Percentiles rank a stretch among this genome's conserved stretches.
phyloP scores from a whole-genome alignment of 2,113 vertebrate species.

The Gracilinanus agilis region DNA sequence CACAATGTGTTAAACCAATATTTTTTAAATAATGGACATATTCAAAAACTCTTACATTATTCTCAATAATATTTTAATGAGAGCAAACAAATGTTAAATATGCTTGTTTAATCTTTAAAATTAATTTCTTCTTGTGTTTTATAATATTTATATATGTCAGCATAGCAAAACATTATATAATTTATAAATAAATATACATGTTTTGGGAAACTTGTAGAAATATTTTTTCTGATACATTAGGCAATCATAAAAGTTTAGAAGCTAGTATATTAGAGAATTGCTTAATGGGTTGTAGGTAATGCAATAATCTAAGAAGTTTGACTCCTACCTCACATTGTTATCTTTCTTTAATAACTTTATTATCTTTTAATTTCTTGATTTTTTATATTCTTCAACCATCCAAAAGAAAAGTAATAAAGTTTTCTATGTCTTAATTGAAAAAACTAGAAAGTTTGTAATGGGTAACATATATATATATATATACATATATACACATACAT shows the following conservation, averaged over 20 bases:
- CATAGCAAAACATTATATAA: not conserved
- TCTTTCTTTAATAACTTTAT: conserved; percentile 15
- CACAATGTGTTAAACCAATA: not conserved
- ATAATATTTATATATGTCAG: not conserved
- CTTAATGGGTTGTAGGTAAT: conserved; percentile 5
- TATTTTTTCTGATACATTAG: not conserved
- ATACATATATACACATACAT: not conserved
- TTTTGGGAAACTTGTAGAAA: not conserved
- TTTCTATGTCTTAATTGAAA: conserved; percentile 14
- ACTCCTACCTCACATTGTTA: conserved; percentile 11
- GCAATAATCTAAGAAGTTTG: conserved; percentile 11
- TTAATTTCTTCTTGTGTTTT: not conserved
- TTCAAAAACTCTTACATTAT: not conserved
- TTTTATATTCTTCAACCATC: not conserved
- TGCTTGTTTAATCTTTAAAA: not conserved
- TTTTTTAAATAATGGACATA: not conserved
- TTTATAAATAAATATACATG: not conserved
- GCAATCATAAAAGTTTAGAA: not conserved
- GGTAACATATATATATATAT: not conserved
- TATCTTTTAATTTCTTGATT: not conserved
- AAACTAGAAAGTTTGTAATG: conserved; percentile 15
- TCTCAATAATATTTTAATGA: not conserved
- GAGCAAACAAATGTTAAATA: not conserved
- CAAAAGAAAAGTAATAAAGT: conserved; percentile 29
- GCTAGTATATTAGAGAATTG: not conserved